Conservation (phyloP, 2,888 invertebrate genomes). For the Synanthedon formicaeformis region DNA sequence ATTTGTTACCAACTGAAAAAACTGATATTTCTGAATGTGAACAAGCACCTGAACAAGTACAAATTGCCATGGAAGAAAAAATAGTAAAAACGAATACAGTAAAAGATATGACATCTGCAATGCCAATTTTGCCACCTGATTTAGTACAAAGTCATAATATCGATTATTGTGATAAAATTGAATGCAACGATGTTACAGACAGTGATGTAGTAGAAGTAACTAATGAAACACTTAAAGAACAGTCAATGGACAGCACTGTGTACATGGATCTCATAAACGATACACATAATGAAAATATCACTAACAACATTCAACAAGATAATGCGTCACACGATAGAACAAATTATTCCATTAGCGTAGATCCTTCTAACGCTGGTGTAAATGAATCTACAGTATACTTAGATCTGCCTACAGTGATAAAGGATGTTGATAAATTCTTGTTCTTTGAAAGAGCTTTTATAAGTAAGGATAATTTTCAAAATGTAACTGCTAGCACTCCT, state of each 20-base stretch:
- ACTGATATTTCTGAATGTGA: constrained; percentile 5
- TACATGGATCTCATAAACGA: constrained; percentile 55
- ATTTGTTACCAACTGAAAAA: not conserved
- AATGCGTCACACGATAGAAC: not conserved
- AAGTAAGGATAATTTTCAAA: constrained; percentile 17
- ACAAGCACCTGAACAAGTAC: constrained; percentile 36
- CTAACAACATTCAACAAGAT: constrained; percentile 7
- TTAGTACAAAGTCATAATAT: constrained; percentile 47
- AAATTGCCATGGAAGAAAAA: constrained; percentile 18
- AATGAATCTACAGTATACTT: constrained; percentile 56
- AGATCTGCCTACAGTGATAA: constrained; percentile 48
- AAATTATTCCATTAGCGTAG: constrained; percentile 15
- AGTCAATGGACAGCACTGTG: constrained; percentile 29
- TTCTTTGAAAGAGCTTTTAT: constrained; percentile 36
- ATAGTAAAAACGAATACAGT: constrained; percentile 6
- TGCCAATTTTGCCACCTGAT: constrained; percentile 33
- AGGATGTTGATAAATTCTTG: constrained; percentile 38
- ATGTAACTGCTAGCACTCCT: constrained; percentile 44
- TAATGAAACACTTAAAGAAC: constrained; percentile 1
- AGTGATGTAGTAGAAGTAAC: not conserved
- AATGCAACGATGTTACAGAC: not conserved
- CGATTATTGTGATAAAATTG: not conserved
- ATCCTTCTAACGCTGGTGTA: constrained; percentile 17
- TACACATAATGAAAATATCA: constrained; percentile 26
- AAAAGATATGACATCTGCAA: constrained; percentile 14